Evolutionary conservation across 2,888 invertebrate genomes (phyloP), one percentile per base, ranked within the genome.

Genomic region (Drosophila rellima): DNA sequence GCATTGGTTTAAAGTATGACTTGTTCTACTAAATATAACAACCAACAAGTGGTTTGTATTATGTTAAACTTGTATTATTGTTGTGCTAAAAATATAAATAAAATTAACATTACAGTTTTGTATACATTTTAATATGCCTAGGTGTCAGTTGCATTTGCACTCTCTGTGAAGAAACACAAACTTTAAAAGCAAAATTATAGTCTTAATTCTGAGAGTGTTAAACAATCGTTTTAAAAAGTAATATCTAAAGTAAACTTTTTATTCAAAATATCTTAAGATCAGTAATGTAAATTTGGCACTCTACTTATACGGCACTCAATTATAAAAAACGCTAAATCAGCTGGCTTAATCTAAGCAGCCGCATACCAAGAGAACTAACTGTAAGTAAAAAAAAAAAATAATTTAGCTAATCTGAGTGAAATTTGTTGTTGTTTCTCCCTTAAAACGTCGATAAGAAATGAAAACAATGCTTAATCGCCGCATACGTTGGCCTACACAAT

Each of bases 331-430:
- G 7, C 37, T 20, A 26, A 68, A 67, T 69, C 62, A 78, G 50
- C 61, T 61, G 13, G 26, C 37, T 31, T 57, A 78, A 68, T 75
- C 62, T 75, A 23, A 23, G 18, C 45, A 78, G 62, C 56, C 54
- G 64, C 61, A 78, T 62, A 33, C 57, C 64, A 57, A 47, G 13
- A 29, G 33, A 10, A 44, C 31, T 26, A 50, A 56, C 15, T 39
- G 31, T 29, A 33, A 13, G 33, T 29, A 15, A 45, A 42, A 45
- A 45, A 44, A 66, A 54, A 45, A 29, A 17, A 42, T 20, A 42
- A 59, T 47, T 40, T 26, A 59, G 23, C 63, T 70, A 72, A 62
- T 80, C 80, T 69, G 73, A 78, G 77, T 73, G 60, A 26, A 45
- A 26, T 57, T 64, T 55, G n/a, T 20, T 23, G n/a, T 18, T 29